Conservation (phyloP, 2,888 invertebrate species). For the Bedellia somnulentella region DNA sequence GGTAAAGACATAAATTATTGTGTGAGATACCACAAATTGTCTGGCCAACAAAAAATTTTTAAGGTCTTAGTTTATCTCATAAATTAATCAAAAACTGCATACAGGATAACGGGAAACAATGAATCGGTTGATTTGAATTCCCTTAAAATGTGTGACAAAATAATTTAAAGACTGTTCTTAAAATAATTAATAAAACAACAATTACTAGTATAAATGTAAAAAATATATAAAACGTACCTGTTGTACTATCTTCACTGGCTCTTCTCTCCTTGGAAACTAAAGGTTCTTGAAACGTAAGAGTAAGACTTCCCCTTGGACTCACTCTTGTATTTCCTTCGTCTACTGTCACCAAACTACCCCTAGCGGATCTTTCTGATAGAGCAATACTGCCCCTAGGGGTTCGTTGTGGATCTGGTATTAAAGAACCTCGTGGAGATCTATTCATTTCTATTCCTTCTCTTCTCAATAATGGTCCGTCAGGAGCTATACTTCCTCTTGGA, state of each 20-base stretch:
- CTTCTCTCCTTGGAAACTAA: conserved; percentile 55
- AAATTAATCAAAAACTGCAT: no score
- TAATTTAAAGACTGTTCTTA: background rate
- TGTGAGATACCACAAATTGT: no score
- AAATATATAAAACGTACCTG: conserved; percentile 11
- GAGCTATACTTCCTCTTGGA: conserved; percentile 61
- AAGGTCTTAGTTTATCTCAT: no score
- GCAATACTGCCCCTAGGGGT: conserved; percentile 66
- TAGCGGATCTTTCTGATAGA: conserved; percentile 47
- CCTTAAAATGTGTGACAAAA: no score
- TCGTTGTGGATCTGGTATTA: conserved; percentile 59
- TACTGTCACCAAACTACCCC: conserved; percentile 39
- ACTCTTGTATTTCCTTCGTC: conserved; percentile 36
- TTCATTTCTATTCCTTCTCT: conserved; percentile 46
- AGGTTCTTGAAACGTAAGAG: conserved; percentile 65
- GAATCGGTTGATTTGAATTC: no score
- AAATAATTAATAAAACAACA: background rate
- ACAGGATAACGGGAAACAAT: no score
- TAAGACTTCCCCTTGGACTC: conserved; percentile 63
- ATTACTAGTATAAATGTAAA: background rate
- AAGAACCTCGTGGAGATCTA: conserved; percentile 60
- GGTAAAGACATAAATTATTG: no score
- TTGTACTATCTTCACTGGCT: conserved; percentile 62
- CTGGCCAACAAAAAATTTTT: no score
- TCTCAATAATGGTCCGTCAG: conserved; percentile 36